Evolutionary conservation across 2,888 invertebrate species (phyloP), one percentile per base, ranked within the genome.

Genomic region (Phengaris arion): DNA sequence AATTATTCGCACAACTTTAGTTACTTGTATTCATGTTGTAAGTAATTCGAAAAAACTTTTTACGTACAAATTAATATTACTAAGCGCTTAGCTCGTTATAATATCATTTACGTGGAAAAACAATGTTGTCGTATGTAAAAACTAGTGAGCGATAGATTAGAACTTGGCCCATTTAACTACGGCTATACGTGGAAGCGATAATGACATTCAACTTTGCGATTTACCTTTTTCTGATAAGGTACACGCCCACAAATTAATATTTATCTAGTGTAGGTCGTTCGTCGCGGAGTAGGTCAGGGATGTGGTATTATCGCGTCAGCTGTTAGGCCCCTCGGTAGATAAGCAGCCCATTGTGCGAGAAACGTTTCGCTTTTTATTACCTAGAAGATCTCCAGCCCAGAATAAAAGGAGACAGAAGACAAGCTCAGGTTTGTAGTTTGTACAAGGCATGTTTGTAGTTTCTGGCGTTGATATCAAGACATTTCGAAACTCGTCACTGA

Each of bases 251-350:
- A 64, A 64, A 80, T 82, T 80, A 81, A 79, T 81, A 81, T 79
- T 82, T 80, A 84, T 85, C 83, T 84, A 83, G 79, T 79, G 81
- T 81, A 81, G 80, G 82, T 83, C 81, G 85, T 84, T 85, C 85
- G 86, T 86, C 85, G 79, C 73, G 75, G 79, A 83, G 84, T 85
- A 85, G 86, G 84, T 87, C 87, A 86, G 86, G 86, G 86, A 87
- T 82, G 84, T 80, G 80, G 84, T 80, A 81, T 82, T 88, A 87
- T 88, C 86, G 83, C 83, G 82, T 86, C 89, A 87, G 87, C 87
- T 85, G 84, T 84, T 82, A 69, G 75, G 80, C 75, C 82, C 82
- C 82, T 81, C 80, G 80, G 78, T 81, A 78, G 77, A 79, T 82
- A 80, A 79, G 79, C 77, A 79, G 76, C 76, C 79, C 79, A 79